phyloP scores from a whole-genome alignment of 2,797 vertebrate genomes.

The Pangasius krempfi region DNA sequence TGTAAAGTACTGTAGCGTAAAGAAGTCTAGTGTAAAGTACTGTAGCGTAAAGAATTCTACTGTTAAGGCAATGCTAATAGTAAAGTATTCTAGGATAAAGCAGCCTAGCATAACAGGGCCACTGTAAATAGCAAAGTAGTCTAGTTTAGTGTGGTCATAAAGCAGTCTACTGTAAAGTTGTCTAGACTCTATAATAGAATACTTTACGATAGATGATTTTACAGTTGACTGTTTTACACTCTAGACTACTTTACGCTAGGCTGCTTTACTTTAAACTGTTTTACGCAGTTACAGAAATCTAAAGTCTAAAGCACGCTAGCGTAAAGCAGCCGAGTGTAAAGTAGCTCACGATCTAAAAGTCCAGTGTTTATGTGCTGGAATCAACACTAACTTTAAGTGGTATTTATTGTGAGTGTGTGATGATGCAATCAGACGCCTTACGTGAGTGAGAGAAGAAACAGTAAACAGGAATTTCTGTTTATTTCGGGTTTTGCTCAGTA shows the following conservation, averaged over 20 bases:
- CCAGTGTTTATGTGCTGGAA: background rate
- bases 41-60: background rate
- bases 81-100: background rate
- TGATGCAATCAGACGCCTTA: background rate
- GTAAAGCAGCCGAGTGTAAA: background rate
- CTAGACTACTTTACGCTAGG: too few species aligned
- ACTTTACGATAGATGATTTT: background rate
- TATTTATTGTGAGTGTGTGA: background rate
- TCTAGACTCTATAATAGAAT: background rate
- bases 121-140: background rate
- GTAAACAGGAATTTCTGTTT: too few species aligned
- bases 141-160: background rate
- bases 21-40: background rate
- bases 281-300: background rate
- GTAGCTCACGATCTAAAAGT: background rate
- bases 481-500: background rate
- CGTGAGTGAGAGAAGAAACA: too few species aligned
- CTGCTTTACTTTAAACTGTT: too few species aligned
- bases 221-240: too few species aligned
- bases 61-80: background rate
- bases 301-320: background rate
- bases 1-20: background rate
- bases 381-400: background rate
- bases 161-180: background rate
- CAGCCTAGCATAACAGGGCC: background rate